phyloP scores from a whole-genome alignment of 2,888 invertebrate genomes.

The Thyatira batis region DNA sequence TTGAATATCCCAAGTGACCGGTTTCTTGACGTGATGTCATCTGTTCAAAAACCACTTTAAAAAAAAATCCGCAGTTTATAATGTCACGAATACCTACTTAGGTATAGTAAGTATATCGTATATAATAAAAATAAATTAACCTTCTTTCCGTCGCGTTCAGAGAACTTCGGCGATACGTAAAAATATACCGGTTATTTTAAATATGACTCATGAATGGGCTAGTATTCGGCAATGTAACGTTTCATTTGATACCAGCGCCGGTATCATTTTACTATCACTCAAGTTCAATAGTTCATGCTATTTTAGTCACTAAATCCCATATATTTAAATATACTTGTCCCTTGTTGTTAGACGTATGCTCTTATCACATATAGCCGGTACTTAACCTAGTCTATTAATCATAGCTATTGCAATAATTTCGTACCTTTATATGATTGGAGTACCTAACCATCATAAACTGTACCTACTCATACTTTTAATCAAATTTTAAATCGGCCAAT shows the following conservation, averaged over 20 bases:
- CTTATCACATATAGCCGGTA: too few relatives aligned
- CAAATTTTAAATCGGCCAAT: too few relatives aligned
- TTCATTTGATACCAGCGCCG: conserved; percentile 19
- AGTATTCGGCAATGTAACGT: conserved; percentile 29
- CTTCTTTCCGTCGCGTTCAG: conserved; percentile 23
- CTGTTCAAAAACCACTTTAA: neutral
- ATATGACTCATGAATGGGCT: conserved; percentile 31
- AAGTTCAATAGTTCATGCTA: neutral
- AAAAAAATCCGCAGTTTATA: neutral
- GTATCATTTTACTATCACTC: conserved; percentile 9
- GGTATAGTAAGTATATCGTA: too few relatives aligned
- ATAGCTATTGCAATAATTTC: too few relatives aligned
- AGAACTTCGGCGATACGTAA: conserved; percentile 16
- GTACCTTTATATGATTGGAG: too few relatives aligned
- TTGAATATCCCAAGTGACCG: neutral
- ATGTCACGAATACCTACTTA: neutral
- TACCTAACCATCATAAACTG: too few relatives aligned
- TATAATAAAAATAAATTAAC: conserved; percentile 8
- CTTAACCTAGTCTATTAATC: too few relatives aligned
- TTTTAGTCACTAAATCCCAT: neutral
- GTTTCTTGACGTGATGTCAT: neutral
- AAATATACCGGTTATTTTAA: conserved; percentile 23
- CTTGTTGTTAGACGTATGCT: too few relatives aligned
- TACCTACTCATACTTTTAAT: too few relatives aligned
- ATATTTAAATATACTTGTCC: neutral